Evolutionary conservation across 2,113 vertebrate genomes (phyloP).

Genomic region (Mustelus asterias): DNA sequence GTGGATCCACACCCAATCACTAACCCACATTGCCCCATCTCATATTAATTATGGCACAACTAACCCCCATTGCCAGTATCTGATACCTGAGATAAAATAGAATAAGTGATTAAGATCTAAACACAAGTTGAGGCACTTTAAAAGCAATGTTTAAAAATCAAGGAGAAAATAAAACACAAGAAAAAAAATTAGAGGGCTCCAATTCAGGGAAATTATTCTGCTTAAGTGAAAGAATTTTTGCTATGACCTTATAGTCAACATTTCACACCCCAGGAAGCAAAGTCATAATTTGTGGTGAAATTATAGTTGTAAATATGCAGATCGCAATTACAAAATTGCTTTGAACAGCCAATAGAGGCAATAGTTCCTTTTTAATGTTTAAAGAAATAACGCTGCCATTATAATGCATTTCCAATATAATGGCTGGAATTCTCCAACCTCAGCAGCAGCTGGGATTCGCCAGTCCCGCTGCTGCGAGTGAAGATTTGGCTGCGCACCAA

Average conservation of each 20-base stretch:
- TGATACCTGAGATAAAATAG: not conserved
- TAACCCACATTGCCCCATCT: not conserved
- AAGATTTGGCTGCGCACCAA: no score
- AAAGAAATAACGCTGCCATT: not conserved
- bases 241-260: not conserved
- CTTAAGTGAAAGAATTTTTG: not conserved
- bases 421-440: not conserved
- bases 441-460: no score
- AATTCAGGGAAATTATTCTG: not conserved
- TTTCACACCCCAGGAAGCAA: not conserved
- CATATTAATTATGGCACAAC: not conserved
- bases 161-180: not conserved
- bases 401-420: not conserved
- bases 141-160: not conserved
- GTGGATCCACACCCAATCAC: not conserved
- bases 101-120: not conserved
- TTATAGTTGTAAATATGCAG: not conserved
- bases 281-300: not conserved
- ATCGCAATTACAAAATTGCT: not conserved
- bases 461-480: no score
- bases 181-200: not conserved
- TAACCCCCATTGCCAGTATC: not conserved
- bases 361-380: not conserved
- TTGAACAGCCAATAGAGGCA: not conserved
- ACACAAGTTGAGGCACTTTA: not conserved